phyloP scores from a whole-genome alignment of 1,140 invertebrate genomes.

The Bradynema listronoti region DNA sequence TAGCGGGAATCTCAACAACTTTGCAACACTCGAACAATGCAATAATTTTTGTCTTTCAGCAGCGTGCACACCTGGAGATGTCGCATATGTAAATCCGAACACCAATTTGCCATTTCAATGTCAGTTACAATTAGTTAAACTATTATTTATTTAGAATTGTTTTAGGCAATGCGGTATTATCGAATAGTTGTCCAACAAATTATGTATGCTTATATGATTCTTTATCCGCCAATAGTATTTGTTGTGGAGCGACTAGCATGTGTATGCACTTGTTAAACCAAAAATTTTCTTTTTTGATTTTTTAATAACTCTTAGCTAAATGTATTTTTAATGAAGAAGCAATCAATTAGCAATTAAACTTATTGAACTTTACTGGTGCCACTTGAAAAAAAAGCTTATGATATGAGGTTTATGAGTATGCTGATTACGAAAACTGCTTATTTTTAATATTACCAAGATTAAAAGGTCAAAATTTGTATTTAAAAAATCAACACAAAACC shows the following conservation, averaged over 20 bases:
- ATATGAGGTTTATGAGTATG: too few species aligned
- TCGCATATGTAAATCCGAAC: slow-evolving; percentile 56
- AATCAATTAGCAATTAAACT: too few species aligned
- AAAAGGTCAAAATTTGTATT: too few species aligned
- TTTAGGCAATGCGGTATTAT: slow-evolving; percentile 52
- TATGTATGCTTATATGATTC: slow-evolving; percentile 55
- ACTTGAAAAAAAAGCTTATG: too few species aligned
- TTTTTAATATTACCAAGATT: too few species aligned
- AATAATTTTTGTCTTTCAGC: slow-evolving; percentile 57
- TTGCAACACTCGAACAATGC: slow-evolving; percentile 52
- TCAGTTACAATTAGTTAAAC: too few species aligned
- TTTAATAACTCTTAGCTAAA: background rate
- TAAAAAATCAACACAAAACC: too few species aligned
- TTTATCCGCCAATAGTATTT: slow-evolving; percentile 51
- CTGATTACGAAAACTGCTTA: too few species aligned
- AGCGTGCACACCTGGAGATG: slow-evolving; percentile 55
- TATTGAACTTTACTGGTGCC: too few species aligned
- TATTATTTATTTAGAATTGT: too few species aligned
- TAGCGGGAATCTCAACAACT: slow-evolving; percentile 48
- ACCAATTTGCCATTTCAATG: slow-evolving; percentile 56
- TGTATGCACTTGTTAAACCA: slow-evolving; percentile 29
- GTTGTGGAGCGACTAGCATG: slow-evolving; percentile 56
- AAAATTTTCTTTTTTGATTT: slow-evolving; percentile 24
- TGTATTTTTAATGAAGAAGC: too few species aligned
- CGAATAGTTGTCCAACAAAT: slow-evolving; percentile 52